These are phyloP conservation scores for Hucho hucho DNA, from an alignment of 2,113 vertebrate genomes.

Conservation along the genomic window DNA sequence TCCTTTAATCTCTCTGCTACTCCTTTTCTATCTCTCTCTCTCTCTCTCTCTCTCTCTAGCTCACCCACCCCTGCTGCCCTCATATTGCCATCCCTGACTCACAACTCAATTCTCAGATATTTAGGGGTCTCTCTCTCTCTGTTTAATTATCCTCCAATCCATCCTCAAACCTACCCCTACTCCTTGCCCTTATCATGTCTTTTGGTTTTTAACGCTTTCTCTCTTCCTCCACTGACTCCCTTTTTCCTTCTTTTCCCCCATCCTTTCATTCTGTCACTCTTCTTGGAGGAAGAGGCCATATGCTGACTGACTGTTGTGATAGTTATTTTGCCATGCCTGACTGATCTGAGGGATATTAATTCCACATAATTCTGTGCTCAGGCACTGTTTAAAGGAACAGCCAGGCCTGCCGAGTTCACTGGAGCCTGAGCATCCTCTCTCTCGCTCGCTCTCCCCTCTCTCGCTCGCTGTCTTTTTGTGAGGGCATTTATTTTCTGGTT, in stretches of 20 bases:
- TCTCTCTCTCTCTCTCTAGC: slow-evolving; percentile 9
- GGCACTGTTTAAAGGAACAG: slow-evolving; percentile 64
- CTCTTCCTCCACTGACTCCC: background rate
- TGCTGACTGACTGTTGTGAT: slow-evolving; percentile 59
- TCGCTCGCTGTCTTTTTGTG: slow-evolving; percentile 37
- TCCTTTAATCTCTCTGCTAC: slow-evolving; percentile 25
- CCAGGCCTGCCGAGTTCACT: slow-evolving; percentile 34
- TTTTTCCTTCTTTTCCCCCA: background rate
- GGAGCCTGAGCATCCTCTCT: slow-evolving; percentile 18
- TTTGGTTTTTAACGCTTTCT: background rate
- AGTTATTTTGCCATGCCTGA: slow-evolving; percentile 72
- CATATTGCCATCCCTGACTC: background rate
- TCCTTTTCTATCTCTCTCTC: background rate
- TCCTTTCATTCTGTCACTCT: slow-evolving; percentile 12
- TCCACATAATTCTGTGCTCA: slow-evolving; percentile 60
- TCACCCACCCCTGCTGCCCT: background rate
- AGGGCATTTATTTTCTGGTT: slow-evolving; percentile 60
- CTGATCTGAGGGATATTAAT: slow-evolving; percentile 72
- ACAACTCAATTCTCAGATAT: background rate
- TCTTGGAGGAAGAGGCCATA: slow-evolving; percentile 37
- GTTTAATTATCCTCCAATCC: slow-evolving; percentile 3
- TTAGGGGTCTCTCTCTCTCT: slow-evolving; percentile 10
- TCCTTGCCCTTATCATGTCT: background rate
- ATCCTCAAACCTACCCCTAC: background rate
- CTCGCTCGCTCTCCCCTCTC: slow-evolving; percentile 8